phyloP scores from a whole-genome alignment of 2,113 vertebrate genomes.

The Cavia aperea region DNA sequence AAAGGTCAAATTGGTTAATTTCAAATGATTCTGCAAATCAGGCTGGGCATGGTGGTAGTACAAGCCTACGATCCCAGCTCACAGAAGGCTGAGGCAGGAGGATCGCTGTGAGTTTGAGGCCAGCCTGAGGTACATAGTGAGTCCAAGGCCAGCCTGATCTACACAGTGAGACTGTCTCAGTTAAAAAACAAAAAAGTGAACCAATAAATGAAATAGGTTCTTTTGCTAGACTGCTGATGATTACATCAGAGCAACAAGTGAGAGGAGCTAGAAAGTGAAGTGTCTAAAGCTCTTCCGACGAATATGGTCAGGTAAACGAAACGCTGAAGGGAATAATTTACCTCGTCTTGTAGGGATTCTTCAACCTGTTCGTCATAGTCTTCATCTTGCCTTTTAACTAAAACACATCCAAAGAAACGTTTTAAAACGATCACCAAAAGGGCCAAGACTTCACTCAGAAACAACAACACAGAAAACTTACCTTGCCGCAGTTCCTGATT shows the following conservation, averaged over 20 bases:
- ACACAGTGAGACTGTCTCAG: not conserved
- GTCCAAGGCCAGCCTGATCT: not conserved
- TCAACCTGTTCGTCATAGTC: constrained; percentile 99
- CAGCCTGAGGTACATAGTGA: not conserved
- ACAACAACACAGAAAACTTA: constrained; percentile 63
- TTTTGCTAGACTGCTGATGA: not conserved
- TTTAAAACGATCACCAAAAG: constrained; percentile 39
- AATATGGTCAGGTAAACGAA: not conserved
- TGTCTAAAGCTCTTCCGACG: not conserved
- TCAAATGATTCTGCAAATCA: not conserved
- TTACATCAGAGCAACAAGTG: not conserved
- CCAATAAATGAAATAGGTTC: not conserved
- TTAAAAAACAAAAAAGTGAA: not conserved
- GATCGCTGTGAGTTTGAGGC: not conserved
- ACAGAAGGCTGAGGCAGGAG: not conserved
- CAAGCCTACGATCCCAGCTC: not conserved
- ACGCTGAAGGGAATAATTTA: constrained; percentile 63
- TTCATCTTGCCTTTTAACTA: constrained; percentile 98
- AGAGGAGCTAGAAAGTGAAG: not conserved
- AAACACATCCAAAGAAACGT: constrained; percentile 64
- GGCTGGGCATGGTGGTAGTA: not conserved
- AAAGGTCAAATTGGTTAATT: not conserved
- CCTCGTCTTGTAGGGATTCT: constrained; percentile 96
- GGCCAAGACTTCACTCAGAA: constrained; percentile 27
- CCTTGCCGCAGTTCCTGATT: constrained; percentile 96